Evolutionary conservation across 2,888 invertebrate genomes (phyloP).

Genomic region (Serrognathus titanus): DNA sequence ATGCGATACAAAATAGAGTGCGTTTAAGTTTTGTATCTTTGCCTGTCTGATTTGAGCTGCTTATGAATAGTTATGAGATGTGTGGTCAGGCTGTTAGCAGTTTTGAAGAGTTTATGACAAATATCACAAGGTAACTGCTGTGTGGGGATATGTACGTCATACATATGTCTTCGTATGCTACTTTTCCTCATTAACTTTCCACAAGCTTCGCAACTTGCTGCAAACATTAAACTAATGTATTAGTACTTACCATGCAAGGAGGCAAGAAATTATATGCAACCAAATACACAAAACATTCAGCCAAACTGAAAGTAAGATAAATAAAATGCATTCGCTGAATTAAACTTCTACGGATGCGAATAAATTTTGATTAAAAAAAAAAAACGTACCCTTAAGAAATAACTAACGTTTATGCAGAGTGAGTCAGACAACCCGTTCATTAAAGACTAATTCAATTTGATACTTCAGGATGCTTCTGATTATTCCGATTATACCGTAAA

Average conservation of each 20-base stretch:
- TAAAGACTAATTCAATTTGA: too few relatives aligned
- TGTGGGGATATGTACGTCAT: constrained; percentile 38
- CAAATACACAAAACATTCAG: constrained; percentile 16
- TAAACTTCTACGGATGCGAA: too few relatives aligned
- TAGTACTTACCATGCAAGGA: constrained; percentile 43
- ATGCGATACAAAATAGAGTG: too few relatives aligned
- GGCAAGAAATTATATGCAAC: constrained; percentile 16
- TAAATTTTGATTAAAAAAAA: too few relatives aligned
- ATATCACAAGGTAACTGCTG: constrained; percentile 38
- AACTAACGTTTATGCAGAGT: too few relatives aligned
- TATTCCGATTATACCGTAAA: too few relatives aligned
- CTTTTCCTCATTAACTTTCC: constrained; percentile 39
- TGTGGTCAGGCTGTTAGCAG: constrained; percentile 37
- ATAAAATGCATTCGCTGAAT: not conserved
- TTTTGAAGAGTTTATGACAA: constrained; percentile 40
- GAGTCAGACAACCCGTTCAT: too few relatives aligned
- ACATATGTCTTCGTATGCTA: constrained; percentile 39
- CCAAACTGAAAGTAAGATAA: constrained; percentile 14
- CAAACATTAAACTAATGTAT: constrained; percentile 26
- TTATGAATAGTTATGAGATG: constrained; percentile 39
- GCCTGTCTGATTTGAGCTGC: constrained; percentile 31
- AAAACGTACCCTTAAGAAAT: too few relatives aligned
- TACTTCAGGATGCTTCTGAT: too few relatives aligned
- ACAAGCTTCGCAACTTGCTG: constrained; percentile 38
- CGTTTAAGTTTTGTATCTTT: constrained; percentile 13